Evolutionary conservation across 2,888 invertebrate genomes (phyloP).

Genomic region (Bembecia ichneumoniformis): DNA sequence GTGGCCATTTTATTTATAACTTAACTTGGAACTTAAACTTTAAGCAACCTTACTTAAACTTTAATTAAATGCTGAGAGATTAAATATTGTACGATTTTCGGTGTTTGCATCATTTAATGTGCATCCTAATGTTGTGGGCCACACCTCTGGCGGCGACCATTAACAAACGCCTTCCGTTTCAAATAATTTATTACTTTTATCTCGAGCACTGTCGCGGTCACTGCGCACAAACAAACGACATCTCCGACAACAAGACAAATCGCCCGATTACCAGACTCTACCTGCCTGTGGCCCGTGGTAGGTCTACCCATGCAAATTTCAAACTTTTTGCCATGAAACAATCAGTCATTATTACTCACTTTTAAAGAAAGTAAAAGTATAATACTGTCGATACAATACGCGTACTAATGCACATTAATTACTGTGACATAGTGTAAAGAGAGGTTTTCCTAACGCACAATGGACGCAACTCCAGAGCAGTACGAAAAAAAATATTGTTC

Average conservation of each 20-base stretch:
- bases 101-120: constrained; percentile 9
- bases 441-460: constrained; percentile 46
- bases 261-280: constrained; percentile 65
- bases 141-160: constrained; percentile 53
- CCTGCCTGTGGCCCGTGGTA: constrained; percentile 60
- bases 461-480: constrained; percentile 19
- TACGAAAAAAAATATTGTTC: constrained; percentile 29
- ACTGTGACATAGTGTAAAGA: constrained; percentile 45
- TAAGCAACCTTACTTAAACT: too few species aligned
- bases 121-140: constrained; percentile 42
- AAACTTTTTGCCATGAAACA: constrained; percentile 33
- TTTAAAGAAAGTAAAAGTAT: constrained; percentile 61
- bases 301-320: constrained; percentile 46
- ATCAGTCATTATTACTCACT: constrained; percentile 40
- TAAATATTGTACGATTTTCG: not conserved
- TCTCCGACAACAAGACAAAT: constrained; percentile 69
- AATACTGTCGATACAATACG: constrained; percentile 33
- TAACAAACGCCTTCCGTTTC: constrained; percentile 64
- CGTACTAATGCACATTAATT: constrained; percentile 59
- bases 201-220: constrained; percentile 63
- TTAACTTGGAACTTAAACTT: constrained; percentile 26
- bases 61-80: not conserved
- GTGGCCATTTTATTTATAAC: constrained; percentile 50
- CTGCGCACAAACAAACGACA: constrained; percentile 64
- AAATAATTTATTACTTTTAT: constrained; percentile 68